phyloP scores from a whole-genome alignment of 2,113 vertebrate species.

The Ornithorhynchus anatinus region DNA sequence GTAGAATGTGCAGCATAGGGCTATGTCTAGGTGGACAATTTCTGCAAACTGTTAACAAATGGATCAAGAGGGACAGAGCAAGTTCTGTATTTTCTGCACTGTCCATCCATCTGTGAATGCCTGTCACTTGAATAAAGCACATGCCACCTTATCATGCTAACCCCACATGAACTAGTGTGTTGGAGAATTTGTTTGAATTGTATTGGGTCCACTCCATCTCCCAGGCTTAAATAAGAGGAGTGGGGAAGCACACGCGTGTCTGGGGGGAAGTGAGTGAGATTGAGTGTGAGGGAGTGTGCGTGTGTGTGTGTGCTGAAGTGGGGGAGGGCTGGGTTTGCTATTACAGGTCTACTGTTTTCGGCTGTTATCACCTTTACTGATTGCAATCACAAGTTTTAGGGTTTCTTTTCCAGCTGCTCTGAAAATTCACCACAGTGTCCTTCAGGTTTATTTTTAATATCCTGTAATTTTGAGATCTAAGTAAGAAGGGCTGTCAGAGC shows the following conservation, averaged over 20 bases:
- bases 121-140: slow-evolving; percentile 50
- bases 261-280: too few species aligned
- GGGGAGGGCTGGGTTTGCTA: slow-evolving; percentile 28
- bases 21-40: slow-evolving; percentile 4
- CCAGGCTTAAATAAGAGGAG: background rate
- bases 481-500: slow-evolving; percentile 51
- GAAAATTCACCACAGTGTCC: slow-evolving; percentile 40
- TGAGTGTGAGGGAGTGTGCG: too few species aligned
- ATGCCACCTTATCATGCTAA: slow-evolving; percentile 32
- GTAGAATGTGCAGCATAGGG: background rate
- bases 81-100: background rate
- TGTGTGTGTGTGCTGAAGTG: too few species aligned
- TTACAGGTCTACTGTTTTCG: slow-evolving; percentile 36
- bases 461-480: slow-evolving; percentile 58
- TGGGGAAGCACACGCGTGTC: too few species aligned
- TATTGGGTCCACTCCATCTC: slow-evolving; percentile 19
- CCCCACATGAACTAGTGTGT: slow-evolving; percentile 36
- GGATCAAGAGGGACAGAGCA: background rate
- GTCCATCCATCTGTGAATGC: slow-evolving; percentile 31
- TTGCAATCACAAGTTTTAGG: slow-evolving; percentile 44
- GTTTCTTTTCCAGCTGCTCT: slow-evolving; percentile 55
- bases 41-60: background rate
- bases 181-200: slow-evolving; percentile 51
- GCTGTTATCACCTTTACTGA: slow-evolving; percentile 49
- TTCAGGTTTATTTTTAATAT: slow-evolving; percentile 61